phyloP scores from a whole-genome alignment of 2,797 vertebrate species.

The Brotula barbata region DNA sequence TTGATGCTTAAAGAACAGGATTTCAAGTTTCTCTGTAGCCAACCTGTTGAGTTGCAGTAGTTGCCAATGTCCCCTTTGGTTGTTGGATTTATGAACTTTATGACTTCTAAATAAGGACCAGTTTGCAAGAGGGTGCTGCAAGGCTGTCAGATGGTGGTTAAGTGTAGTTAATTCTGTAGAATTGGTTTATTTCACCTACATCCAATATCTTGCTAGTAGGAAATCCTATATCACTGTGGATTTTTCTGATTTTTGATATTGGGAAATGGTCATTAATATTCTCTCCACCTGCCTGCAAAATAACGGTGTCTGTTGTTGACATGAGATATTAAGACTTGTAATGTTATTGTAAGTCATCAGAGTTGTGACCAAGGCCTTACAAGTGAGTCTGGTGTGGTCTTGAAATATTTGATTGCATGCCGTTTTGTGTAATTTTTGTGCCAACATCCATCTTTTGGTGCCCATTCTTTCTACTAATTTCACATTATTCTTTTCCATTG shows the following conservation, averaged over 20 bases:
- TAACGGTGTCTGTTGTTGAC: slow-evolving; percentile 44
- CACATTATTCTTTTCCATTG: slow-evolving; percentile 32
- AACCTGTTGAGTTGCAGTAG: slow-evolving; percentile 72
- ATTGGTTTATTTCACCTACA: slow-evolving; percentile 51
- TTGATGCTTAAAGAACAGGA: slow-evolving; percentile 72
- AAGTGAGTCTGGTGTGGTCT: slow-evolving; percentile 49
- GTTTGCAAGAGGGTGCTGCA: slow-evolving; percentile 69
- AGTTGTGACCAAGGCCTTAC: slow-evolving; percentile 52
- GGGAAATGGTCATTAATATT: slow-evolving; percentile 53
- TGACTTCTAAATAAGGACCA: slow-evolving; percentile 67
- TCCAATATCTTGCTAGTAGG: slow-evolving; percentile 62
- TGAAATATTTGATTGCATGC: slow-evolving; percentile 63
- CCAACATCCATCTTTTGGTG: background rate
- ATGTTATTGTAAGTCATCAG: slow-evolving; percentile 39
- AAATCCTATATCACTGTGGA: slow-evolving; percentile 64
- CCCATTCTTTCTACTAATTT: slow-evolving; percentile 72
- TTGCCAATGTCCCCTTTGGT: slow-evolving; percentile 65
- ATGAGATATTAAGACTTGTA: slow-evolving; percentile 32
- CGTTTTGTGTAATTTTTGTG: slow-evolving; percentile 16
- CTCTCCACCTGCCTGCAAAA: slow-evolving; percentile 47
- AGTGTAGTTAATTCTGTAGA: slow-evolving; percentile 54
- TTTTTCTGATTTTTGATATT: slow-evolving; percentile 68
- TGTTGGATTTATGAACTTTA: slow-evolving; percentile 69
- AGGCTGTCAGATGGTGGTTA: slow-evolving; percentile 70
- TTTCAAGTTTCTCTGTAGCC: slow-evolving; percentile 72